Conservation (phyloP, 1,140 invertebrate species). For the Gyrodactylus salaris region DNA sequence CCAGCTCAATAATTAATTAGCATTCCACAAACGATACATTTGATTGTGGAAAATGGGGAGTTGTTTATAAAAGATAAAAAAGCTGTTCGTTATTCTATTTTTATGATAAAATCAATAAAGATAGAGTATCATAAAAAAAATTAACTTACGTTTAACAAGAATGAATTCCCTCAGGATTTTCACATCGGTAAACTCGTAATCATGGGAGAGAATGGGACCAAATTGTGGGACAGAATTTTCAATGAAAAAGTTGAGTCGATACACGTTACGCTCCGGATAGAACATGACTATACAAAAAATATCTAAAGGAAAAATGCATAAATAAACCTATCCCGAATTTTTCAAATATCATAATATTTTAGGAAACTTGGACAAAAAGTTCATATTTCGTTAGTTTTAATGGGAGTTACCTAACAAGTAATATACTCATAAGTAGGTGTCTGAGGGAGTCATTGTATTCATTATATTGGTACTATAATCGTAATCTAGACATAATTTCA, state of each 20-base stretch:
- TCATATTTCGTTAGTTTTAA: too few relatives aligned
- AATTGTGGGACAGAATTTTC: background rate
- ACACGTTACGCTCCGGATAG: background rate
- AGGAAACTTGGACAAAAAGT: too few relatives aligned
- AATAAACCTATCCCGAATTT: too few relatives aligned
- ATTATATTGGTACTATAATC: slow-evolving; percentile 1
- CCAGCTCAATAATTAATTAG: background rate
- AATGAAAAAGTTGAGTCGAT: background rate
- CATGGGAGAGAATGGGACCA: background rate
- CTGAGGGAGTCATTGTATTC: too few relatives aligned
- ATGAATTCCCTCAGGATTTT: background rate
- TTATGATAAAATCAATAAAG: too few relatives aligned
- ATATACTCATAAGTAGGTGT: background rate
- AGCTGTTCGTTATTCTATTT: too few relatives aligned
- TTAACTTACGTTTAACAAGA: slow-evolving; percentile 7
- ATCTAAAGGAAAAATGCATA: too few relatives aligned
- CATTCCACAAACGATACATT: background rate
- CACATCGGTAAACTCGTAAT: background rate
- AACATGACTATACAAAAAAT: background rate
- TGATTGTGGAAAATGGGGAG: background rate
- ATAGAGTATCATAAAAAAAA: too few relatives aligned
- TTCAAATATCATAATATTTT: too few relatives aligned
- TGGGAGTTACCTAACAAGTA: background rate
- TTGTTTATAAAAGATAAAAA: too few relatives aligned
- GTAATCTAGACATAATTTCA: too few relatives aligned